Percentiles rank a stretch among this genome's conserved stretches.
These are phyloP conservation scores for Rhinoptilus africanus DNA, from an alignment of 2,113 vertebrate species.

Conservation along the genomic window DNA sequence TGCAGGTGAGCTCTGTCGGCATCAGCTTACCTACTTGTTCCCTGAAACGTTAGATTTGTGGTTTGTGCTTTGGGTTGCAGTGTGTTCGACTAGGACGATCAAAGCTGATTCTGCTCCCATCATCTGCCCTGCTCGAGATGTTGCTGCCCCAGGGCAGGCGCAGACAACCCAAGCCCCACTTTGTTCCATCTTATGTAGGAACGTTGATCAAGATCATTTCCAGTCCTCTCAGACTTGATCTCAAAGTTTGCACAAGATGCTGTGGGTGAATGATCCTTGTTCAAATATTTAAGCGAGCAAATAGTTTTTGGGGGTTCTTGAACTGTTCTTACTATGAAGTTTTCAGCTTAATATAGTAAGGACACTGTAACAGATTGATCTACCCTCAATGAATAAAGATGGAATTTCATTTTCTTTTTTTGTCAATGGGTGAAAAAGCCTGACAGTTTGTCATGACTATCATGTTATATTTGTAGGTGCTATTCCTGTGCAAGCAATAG, in stretches of 20 bases:
- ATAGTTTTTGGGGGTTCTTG: not conserved
- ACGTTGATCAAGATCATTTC: not conserved
- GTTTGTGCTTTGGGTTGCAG: not conserved
- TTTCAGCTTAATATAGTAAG: not conserved
- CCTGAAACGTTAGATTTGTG: not conserved
- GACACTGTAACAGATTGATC: not conserved
- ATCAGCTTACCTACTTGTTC: not conserved
- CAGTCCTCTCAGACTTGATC: not conserved
- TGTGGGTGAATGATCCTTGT: not conserved
- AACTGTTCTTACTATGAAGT: not conserved
- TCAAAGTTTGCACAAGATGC: not conserved
- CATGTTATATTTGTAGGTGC: slow-evolving; percentile 78
- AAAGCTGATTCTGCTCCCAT: not conserved
- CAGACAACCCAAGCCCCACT: not conserved
- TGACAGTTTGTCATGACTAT: slow-evolving; percentile 9
- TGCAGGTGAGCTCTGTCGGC: not conserved
- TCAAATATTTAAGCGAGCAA: not conserved
- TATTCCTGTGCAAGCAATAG: slow-evolving; percentile 88
- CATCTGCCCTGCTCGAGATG: not conserved
- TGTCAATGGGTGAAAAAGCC: not conserved
- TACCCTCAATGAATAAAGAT: not conserved
- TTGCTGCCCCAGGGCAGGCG: not conserved
- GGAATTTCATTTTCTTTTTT: slow-evolving; percentile 21
- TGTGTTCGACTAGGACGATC: not conserved
- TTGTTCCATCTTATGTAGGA: not conserved